These are phyloP conservation scores for Chymomyza amoena DNA, from an alignment of 2,888 invertebrate genomes.

Conservation along the genomic window DNA sequence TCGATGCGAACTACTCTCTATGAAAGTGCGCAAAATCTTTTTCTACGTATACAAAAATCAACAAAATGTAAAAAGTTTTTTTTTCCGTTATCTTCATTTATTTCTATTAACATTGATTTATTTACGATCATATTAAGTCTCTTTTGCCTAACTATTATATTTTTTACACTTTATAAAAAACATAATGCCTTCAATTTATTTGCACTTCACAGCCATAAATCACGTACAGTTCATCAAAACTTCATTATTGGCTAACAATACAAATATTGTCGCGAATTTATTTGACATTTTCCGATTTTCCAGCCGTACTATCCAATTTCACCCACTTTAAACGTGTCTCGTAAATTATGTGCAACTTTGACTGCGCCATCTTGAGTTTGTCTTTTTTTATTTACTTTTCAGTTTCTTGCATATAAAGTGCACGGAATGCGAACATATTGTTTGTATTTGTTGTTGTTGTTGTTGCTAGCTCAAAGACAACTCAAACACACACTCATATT, in stretches of 20 bases:
- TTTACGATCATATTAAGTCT: too few species aligned
- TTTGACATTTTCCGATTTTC: slow-evolving; percentile 55
- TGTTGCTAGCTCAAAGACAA: slow-evolving; percentile 19
- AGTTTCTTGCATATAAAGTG: slow-evolving; percentile 38
- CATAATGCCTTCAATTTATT: too few species aligned
- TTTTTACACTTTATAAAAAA: too few species aligned
- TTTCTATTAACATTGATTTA: too few species aligned
- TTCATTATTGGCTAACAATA: slow-evolving; percentile 57
- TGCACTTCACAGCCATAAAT: slow-evolving; percentile 36
- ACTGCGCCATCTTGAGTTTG: not conserved
- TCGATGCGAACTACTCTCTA: too few species aligned
- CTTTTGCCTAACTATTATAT: too few species aligned
- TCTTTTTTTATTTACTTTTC: slow-evolving; percentile 53
- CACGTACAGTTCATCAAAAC: slow-evolving; percentile 27
- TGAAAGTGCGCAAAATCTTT: too few species aligned
- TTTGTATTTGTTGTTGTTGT: slow-evolving; percentile 6
- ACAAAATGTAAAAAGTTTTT: too few species aligned
- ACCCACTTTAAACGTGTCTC: slow-evolving; percentile 20
- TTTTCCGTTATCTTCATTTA: too few species aligned
- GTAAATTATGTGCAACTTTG: slow-evolving; percentile 28
- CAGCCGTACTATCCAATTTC: slow-evolving; percentile 10
- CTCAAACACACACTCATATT: not conserved
- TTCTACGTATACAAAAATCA: too few species aligned
- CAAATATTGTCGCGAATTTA: slow-evolving; percentile 60
- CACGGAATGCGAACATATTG: slow-evolving; percentile 50